These are phyloP conservation scores for Sarcophaga variegata DNA, from an alignment of 2,888 invertebrate genomes.

Conservation along the genomic window DNA sequence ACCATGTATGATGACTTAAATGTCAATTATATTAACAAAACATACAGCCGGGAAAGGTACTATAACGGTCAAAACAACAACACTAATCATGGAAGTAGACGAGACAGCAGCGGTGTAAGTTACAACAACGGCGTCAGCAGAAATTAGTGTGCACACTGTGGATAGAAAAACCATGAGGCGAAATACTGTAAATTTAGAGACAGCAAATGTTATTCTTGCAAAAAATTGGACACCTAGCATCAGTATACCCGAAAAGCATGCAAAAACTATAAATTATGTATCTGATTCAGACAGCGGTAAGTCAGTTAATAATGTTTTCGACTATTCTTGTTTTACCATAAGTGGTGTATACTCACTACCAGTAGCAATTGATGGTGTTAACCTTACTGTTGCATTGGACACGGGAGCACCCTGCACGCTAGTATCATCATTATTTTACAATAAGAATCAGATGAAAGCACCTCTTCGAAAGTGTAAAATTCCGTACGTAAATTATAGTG, in stretches of 20 bases:
- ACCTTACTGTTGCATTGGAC: slow-evolving; percentile 7
- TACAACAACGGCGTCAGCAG: not conserved
- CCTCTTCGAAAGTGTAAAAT: slow-evolving; percentile 8
- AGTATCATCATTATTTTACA: slow-evolving; percentile 2
- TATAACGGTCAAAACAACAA: not conserved
- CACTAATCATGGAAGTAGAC: too few relatives aligned
- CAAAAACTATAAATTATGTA: too few relatives aligned
- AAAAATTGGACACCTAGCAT: too few relatives aligned
- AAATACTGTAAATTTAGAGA: not conserved
- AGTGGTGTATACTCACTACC: slow-evolving; percentile 16
- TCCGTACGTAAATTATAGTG: slow-evolving; percentile 38
- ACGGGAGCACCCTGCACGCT: slow-evolving; percentile 22
- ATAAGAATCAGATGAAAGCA: slow-evolving; percentile 9
- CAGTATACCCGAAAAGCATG: too few relatives aligned
- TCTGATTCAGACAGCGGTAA: too few relatives aligned
- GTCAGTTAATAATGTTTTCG: not conserved
- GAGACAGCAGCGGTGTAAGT: too few relatives aligned
- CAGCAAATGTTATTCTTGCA: too few relatives aligned
- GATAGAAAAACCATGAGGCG: slow-evolving; percentile 32
- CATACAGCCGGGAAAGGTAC: not conserved
- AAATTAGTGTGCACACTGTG: slow-evolving; percentile 19
- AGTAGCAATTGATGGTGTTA: slow-evolving; percentile 13
- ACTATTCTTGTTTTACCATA: slow-evolving; percentile 11
- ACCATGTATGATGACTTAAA: not conserved
- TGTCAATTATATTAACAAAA: slow-evolving; percentile 49